phyloP scores from a whole-genome alignment of 2,113 vertebrate species.

The Pogonocichla stellata region DNA sequence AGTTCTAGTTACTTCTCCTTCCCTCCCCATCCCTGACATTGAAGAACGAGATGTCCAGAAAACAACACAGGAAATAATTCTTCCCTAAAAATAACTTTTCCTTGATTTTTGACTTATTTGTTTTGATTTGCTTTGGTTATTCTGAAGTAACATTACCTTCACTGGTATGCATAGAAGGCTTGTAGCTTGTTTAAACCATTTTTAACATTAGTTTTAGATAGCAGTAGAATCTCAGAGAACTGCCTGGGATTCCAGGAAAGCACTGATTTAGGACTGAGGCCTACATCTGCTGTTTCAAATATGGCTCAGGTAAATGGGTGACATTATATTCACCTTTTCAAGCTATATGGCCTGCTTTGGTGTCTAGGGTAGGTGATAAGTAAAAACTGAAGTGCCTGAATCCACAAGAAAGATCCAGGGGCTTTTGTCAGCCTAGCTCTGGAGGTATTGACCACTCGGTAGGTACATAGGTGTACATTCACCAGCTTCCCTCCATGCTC shows the following conservation, averaged over 20 bases:
- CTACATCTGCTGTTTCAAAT: background rate
- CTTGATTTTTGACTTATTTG: background rate
- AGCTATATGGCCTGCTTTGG: background rate
- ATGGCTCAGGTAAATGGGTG: background rate
- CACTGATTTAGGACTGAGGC: background rate
- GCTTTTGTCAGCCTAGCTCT: background rate
- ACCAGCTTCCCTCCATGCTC: background rate
- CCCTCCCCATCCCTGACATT: background rate
- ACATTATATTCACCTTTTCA: background rate
- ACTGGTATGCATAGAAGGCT: background rate
- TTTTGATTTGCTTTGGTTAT: background rate
- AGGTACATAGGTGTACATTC: background rate
- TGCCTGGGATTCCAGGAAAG: background rate
- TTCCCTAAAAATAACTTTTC: background rate
- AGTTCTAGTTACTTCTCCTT: background rate
- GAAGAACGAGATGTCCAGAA: background rate
- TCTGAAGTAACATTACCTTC: background rate
- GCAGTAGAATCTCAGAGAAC: background rate
- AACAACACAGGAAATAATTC: background rate
- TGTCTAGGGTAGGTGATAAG: background rate
- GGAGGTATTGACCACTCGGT: accelerated
- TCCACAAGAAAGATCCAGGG: background rate
- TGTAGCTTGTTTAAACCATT: background rate
- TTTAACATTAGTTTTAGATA: background rate
- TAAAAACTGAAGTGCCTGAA: background rate